Evolutionary conservation across 2,113 vertebrate genomes (phyloP).

Genomic region (Phyllostomus hastatus): DNA sequence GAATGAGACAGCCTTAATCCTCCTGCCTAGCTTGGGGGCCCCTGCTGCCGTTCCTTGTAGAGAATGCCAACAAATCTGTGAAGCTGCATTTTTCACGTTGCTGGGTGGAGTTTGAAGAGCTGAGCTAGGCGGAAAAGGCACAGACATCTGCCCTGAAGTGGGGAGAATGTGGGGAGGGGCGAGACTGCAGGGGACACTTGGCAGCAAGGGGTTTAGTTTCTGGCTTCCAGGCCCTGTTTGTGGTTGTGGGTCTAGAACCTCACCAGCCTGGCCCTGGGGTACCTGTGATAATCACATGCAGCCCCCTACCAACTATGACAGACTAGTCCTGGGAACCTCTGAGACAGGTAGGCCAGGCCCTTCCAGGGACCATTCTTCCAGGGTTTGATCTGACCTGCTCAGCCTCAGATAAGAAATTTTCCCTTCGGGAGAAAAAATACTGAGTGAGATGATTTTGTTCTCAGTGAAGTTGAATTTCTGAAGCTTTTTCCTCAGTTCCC

Average conservation of each 20-base stretch:
- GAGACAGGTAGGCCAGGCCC: background rate
- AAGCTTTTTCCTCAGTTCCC: background rate
- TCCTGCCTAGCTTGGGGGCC: background rate
- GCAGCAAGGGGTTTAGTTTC: background rate
- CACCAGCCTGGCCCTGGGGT: background rate
- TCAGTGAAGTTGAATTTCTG: background rate
- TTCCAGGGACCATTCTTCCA: background rate
- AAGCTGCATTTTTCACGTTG: slow-evolving; percentile 25
- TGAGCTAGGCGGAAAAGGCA: background rate
- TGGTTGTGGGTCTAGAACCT: background rate
- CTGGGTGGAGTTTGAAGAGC: background rate
- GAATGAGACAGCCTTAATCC: background rate
- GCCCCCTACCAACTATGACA: background rate
- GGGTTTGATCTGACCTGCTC: background rate
- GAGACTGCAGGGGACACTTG: too few species aligned
- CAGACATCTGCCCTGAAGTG: background rate
- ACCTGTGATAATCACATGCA: background rate
- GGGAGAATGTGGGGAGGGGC: background rate
- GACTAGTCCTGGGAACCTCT: background rate
- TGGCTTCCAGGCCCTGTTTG: background rate
- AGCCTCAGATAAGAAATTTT: background rate
- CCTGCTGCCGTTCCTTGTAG: background rate
- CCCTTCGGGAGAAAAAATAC: background rate
- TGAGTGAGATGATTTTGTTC: background rate
- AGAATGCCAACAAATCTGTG: background rate